Evolutionary conservation across 2,113 vertebrate species (phyloP), one percentile per base, ranked within the genome.

Genomic region (Phrynocephalus versicolor): DNA sequence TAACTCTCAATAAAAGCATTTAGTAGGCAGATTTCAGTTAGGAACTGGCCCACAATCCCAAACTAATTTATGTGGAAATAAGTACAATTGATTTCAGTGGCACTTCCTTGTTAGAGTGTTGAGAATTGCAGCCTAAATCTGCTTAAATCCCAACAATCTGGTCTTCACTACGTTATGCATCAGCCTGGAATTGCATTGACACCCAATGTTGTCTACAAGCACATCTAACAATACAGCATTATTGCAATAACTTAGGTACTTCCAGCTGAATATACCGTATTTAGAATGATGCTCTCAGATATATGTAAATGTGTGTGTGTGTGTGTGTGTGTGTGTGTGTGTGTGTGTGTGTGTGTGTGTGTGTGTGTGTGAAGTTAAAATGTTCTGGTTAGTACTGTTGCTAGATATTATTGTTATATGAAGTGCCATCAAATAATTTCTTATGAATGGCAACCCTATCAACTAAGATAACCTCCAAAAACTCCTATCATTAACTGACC

Each of bases 61-160:
- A 83, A 83, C 27, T 74, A 30, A 81, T 70, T 69, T 81, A 69
- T 69, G 79, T 51, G 55, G 81, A 60, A 81, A 83, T 72, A 60
- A 73, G 55, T 62, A 23, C 35, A 72, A 83, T 60, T 83, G 69
- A 72, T 18, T 83, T 74, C 71, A 64, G 45, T 64, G 57, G 12
- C 71, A 74, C 37, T 74, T 64, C 71, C 70, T 35, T 8, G 82
- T 45, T 62, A 73, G 41, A 62, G 57, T n/a, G 8, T 73, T 83
- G 41, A 83, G 35, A 64, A 75, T 33, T 84, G 60, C 30, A 58
- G 51, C 19, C 41, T 45, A 51, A 75, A 65, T 51, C 72, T 65
- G 39, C 82, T 83, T 51, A 75, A 75, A 64, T 74, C 39, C 71
- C 57, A 57, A 45, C 45, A 82, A 82, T 82, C 65, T 82, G 67